Percentiles rank a stretch among this genome's conserved stretches.
phyloP scores from a whole-genome alignment of 1,140 invertebrate genomes.

The Penaeus vannamei region DNA sequence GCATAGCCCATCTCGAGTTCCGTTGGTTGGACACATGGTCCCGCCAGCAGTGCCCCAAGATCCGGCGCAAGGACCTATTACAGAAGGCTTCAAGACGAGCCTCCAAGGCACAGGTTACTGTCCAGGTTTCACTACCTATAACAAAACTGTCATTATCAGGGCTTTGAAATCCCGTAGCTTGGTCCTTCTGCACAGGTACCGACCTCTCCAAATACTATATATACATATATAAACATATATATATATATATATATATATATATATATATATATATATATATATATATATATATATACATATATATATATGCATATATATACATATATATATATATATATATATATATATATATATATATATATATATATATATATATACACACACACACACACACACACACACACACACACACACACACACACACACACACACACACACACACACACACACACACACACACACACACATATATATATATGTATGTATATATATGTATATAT shows the following conservation, averaged over 20 bases:
- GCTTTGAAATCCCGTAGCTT: too few species aligned
- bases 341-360: not conserved
- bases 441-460: not conserved
- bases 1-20: too few species aligned
- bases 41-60: too few species aligned
- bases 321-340: not conserved
- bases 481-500: conserved; percentile 34
- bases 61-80: too few species aligned
- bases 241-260: conserved; percentile 31
- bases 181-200: too few species aligned
- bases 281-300: conserved; percentile 21
- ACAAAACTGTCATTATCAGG: too few species aligned
- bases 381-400: not conserved
- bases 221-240: conserved; percentile 29
- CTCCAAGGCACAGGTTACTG: too few species aligned
- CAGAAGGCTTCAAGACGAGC: too few species aligned
- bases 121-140: too few species aligned
- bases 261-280: conserved; percentile 33
- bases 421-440: conserved; percentile 13
- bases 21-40: too few species aligned
- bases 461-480: conserved; percentile 5
- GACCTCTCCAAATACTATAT: too few species aligned
- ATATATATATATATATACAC: conserved; percentile 7
- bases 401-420: conserved; percentile 10
- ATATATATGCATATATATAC: conserved; percentile 12